Base-by-base conservation (phyloP, 2,888 invertebrate species). In the Archips xylosteana region DNA sequence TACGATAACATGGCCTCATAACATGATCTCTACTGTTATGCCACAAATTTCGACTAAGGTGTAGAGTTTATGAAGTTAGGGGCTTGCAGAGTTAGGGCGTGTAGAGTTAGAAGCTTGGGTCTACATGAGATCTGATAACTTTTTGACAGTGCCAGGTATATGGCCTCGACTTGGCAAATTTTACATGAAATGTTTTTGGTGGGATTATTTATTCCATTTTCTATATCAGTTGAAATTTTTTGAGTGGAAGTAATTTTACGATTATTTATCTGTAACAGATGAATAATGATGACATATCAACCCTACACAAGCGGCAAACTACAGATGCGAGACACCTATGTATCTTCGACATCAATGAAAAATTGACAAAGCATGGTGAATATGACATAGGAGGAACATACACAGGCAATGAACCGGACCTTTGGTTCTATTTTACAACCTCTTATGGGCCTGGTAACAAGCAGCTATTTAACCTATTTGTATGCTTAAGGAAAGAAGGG, bases 301-400 rank as follows among this genome's bases (percentile, higher is more conserved):
- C 83, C 10, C 67, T 88, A 32, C 79, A 83, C 63, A 84, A 81
- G 75, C 89, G 92, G 67, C 77, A 85, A 70, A 84, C 90, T 39
- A 74, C 73, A n/a, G 75, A 85, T 39, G 89, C 89, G 3, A 79
- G 80, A 67, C 81, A 80, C 32, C 81, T 94, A 10, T 87, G 85
- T 59, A 81, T 94, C 23, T 85, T 84, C 76, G 85, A 91, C 76
- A 73, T 83, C 39, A 54, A 75, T 32, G 23, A 70, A 2, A 92
- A 90, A 79, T 70, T 91, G n/a, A 80, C 78, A 71, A 65, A 76
- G 2, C 78, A 70, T 15, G 80, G 79, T 10, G 83, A 84, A 45
- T 90, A 86, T 77, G 88, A 91, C 62, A 90, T 94, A 45, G 94
- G 94, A 45, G 94, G 92, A 39, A 89, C 90, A 45, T 90, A 89